A percentile compares a stretch with the other conserved stretches of the same genome.
Evolutionary conservation across 2,113 vertebrate species (phyloP).

Genomic region (Desmodus rotundus): DNA sequence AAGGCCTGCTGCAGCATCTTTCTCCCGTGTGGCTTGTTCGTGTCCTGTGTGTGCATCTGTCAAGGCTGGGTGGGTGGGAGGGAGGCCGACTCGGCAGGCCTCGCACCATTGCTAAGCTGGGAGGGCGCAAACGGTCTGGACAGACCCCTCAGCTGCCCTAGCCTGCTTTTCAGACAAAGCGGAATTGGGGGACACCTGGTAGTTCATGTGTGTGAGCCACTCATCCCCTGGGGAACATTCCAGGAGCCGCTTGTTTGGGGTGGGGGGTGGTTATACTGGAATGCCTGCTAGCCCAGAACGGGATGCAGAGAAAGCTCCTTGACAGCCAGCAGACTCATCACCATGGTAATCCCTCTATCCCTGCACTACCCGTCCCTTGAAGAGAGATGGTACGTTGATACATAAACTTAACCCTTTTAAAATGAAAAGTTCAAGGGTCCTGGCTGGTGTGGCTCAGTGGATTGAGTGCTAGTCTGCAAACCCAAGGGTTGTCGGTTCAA

Average conservation of each 20-base stretch:
- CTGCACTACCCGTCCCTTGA: neutral
- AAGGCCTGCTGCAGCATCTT: slow-evolving; percentile 4
- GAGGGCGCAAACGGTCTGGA: neutral
- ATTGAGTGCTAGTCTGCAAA: too few species aligned
- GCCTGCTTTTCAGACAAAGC: neutral
- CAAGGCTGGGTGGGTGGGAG: neutral
- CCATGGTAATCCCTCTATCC: neutral
- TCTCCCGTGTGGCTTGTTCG: slow-evolving; percentile 25
- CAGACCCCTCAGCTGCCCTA: neutral
- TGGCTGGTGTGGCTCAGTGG: too few species aligned
- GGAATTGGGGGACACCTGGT: neutral
- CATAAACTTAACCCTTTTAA: neutral
- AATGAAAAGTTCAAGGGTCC: neutral
- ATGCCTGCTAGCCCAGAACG: neutral
- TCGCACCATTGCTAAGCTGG: neutral
- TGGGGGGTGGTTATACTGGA: neutral
- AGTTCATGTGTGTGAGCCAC: neutral
- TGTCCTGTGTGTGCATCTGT: neutral
- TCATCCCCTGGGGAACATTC: neutral
- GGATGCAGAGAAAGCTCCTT: neutral
- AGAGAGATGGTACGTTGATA: too few species aligned
- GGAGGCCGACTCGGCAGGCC: slow-evolving; percentile 42
- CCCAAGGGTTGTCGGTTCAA: too few species aligned
- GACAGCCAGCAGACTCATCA: neutral
- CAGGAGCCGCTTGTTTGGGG: neutral